phyloP scores from a whole-genome alignment of 2,888 invertebrate species.

The Lepetodrilus schrolli region DNA sequence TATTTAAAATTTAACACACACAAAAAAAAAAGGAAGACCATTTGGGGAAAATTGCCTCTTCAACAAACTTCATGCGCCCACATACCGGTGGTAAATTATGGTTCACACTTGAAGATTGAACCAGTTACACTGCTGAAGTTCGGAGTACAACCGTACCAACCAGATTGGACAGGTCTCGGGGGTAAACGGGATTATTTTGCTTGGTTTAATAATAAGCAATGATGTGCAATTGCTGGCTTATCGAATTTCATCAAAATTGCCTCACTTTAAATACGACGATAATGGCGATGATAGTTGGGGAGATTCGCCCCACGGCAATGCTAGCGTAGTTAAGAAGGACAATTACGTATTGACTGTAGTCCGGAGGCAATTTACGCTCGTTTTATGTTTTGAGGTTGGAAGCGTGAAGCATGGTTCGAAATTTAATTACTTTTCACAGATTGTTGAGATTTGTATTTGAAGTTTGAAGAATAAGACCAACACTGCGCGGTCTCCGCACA shows the following conservation, averaged over 20 bases:
- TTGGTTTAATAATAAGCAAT: slow-evolving; percentile 2
- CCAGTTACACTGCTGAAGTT: no score
- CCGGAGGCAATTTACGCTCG: slow-evolving; percentile 13
- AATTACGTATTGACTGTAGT: no score
- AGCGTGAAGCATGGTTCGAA: slow-evolving; percentile 5
- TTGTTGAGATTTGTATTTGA: background rate
- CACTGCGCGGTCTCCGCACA: background rate
- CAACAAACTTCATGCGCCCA: no score
- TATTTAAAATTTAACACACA: no score
- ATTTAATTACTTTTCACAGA: slow-evolving; percentile 15
- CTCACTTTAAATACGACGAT: background rate
- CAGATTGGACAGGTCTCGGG: background rate
- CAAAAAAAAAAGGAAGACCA: no score
- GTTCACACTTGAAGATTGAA: no score
- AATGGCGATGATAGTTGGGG: background rate
- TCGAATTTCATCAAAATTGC: slow-evolving; percentile 11
- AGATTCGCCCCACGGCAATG: background rate
- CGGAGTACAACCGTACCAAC: no score
- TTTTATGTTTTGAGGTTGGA: slow-evolving; percentile 3
- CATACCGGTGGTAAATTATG: no score
- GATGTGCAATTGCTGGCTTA: background rate
- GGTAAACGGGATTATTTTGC: background rate
- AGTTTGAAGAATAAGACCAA: background rate
- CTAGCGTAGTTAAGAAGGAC: no score
- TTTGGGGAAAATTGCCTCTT: no score